phyloP scores from a whole-genome alignment of 1,140 invertebrate species.

The Hycleus cichorii region DNA sequence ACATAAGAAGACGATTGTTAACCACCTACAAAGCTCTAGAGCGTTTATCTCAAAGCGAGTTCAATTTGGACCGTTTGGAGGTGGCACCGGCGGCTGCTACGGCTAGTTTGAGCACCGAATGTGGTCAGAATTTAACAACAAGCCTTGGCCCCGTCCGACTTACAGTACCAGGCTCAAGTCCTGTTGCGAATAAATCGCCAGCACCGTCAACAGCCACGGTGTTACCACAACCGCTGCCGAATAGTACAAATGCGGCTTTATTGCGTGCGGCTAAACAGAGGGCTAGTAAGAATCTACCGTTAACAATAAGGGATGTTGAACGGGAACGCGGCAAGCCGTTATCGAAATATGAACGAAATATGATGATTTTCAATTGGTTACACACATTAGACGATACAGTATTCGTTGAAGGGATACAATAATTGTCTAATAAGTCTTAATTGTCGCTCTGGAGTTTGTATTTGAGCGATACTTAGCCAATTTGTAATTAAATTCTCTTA shows the following conservation, averaged over 20 bases:
- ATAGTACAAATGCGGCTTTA: constrained; percentile 37
- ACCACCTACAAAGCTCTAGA: constrained; percentile 77
- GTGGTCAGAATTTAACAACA: constrained; percentile 28
- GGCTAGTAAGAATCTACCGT: constrained; percentile 48
- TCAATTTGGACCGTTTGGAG: constrained; percentile 68
- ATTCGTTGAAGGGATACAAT: constrained; percentile 48
- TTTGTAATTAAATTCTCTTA: no score
- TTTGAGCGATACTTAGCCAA: no score
- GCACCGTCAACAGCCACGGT: constrained; percentile 3
- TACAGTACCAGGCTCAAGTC: constrained; percentile 46
- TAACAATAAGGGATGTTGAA: constrained; percentile 73
- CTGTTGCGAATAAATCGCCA: constrained; percentile 34
- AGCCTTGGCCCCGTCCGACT: constrained; percentile 44
- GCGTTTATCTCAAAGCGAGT: constrained; percentile 72
- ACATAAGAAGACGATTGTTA: constrained; percentile 63
- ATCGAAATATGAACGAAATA: constrained; percentile 80
- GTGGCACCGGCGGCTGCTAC: constrained; percentile 47
- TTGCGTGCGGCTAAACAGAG: constrained; percentile 43
- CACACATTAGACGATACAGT: constrained; percentile 69
- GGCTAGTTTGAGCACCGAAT: constrained; percentile 37
- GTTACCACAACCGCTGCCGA: constrained; percentile 19
- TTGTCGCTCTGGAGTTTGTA: no score
- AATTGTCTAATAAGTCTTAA: constrained; percentile 14
- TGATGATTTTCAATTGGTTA: constrained; percentile 91
- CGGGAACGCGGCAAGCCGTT: constrained; percentile 73